Evolutionary conservation across 2,888 invertebrate genomes (phyloP).

Genomic region (Synergus umbraculus): DNA sequence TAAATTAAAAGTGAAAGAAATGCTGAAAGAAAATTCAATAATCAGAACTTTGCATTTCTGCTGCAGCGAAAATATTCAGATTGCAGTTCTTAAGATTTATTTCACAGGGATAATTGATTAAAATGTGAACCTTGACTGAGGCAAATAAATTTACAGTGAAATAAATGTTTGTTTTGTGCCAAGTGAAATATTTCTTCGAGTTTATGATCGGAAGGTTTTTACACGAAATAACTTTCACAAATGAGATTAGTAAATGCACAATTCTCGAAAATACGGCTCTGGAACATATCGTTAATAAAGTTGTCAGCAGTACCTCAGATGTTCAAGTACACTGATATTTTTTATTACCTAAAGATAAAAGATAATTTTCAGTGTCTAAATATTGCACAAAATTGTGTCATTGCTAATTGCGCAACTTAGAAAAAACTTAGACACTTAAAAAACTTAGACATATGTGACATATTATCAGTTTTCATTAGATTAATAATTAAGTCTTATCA

Average conservation of each 20-base stretch:
- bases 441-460: not conserved
- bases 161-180: constrained; percentile 31
- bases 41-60: constrained; percentile 11
- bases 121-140: constrained; percentile 27
- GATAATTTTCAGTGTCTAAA: constrained; percentile 29
- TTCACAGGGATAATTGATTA: constrained; percentile 17
- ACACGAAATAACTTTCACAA: constrained; percentile 32
- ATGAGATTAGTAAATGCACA: not conserved
- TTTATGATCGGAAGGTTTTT: constrained; percentile 17
- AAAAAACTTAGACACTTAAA: not conserved
- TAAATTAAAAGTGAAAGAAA: not conserved
- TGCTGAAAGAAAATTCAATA: constrained; percentile 5
- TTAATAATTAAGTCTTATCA: constrained; percentile 27
- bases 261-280: not conserved
- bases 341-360: not conserved
- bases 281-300: not conserved
- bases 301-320: not conserved
- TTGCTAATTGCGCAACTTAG: constrained; percentile 10
- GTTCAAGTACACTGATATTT: not conserved
- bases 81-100: constrained; percentile 12
- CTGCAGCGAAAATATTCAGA: not conserved
- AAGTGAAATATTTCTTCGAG: constrained; percentile 20
- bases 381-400: constrained; percentile 22
- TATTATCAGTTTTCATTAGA: constrained; percentile 37
- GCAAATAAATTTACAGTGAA: constrained; percentile 15